These are phyloP conservation scores for Tigriopus japonicus DNA, from an alignment of 1,140 invertebrate species.

Conservation along the genomic window DNA sequence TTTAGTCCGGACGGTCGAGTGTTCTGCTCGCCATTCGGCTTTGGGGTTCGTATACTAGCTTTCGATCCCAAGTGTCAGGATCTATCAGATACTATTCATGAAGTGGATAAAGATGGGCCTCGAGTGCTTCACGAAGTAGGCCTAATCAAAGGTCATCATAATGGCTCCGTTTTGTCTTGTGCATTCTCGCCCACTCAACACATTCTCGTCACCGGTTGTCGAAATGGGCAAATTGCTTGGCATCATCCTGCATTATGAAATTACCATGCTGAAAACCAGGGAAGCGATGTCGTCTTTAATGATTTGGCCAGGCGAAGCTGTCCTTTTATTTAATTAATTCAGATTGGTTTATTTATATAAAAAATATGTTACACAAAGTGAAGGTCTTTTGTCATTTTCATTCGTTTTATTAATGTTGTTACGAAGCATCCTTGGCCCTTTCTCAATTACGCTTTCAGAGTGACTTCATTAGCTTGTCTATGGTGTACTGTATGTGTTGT, in stretches of 20 bases:
- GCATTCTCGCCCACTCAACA: conserved; percentile 72
- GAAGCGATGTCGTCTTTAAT: too few species aligned
- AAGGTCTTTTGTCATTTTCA: too few species aligned
- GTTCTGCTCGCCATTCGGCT: conserved; percentile 69
- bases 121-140: conserved; percentile 39
- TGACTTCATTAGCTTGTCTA: too few species aligned
- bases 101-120: conserved; percentile 21
- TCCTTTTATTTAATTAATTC: too few species aligned
- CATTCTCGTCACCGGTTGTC: conserved; percentile 66
- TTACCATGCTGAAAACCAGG: too few species aligned
- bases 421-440: too few species aligned
- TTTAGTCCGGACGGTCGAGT: conserved; percentile 70
- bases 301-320: too few species aligned
- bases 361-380: too few species aligned
- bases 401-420: too few species aligned
- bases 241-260: conserved; percentile 51
- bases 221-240: conserved; percentile 67
- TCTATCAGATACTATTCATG: conserved; percentile 42
- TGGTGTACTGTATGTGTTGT: too few species aligned
- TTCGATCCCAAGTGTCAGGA: conserved; percentile 59
- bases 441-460: too few species aligned
- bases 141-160: conserved; percentile 43
- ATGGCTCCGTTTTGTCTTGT: conserved; percentile 67
- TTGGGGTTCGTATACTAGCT: conserved; percentile 56
- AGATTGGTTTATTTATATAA: too few species aligned